A percentile compares a stretch with the other conserved stretches of the same genome.
Conservation (phyloP, 2,113 vertebrate genomes). For the Cyanoliseus patagonus region DNA sequence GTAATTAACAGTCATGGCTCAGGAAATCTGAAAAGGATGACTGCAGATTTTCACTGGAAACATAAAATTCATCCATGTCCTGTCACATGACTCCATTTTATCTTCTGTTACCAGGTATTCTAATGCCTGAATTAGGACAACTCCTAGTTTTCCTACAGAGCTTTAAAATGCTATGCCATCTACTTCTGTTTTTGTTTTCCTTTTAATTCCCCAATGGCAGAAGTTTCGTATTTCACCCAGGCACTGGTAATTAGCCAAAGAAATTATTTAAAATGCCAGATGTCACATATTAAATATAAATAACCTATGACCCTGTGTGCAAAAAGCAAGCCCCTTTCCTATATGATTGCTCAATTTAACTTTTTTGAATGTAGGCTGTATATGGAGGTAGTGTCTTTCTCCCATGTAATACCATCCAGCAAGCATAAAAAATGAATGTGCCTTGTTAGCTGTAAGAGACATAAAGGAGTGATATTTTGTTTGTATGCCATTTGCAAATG, state of each 20-base stretch:
- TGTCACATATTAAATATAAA: constrained; percentile 64
- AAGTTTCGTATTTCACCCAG: constrained; percentile 57
- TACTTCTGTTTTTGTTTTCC: constrained; percentile 37
- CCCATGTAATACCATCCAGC: neutral
- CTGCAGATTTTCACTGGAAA: neutral
- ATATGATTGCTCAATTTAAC: constrained; percentile 13
- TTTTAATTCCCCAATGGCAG: constrained; percentile 26
- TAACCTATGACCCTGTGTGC: constrained; percentile 41
- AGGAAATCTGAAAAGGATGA: neutral
- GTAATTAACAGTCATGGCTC: neutral
- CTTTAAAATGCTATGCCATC: constrained; percentile 6
- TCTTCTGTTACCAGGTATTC: neutral
- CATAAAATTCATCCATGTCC: neutral
- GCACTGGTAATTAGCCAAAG: constrained; percentile 58
- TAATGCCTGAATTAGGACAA: neutral
- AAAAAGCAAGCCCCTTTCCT: constrained; percentile 22
- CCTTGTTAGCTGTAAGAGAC: neutral
- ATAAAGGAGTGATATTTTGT: neutral
- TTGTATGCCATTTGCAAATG: neutral
- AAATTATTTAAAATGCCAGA: constrained; percentile 66
- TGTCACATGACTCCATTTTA: neutral
- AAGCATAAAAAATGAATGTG: neutral
- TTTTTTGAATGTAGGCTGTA: neutral
- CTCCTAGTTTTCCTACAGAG: constrained; percentile 4
- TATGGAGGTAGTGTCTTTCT: neutral